Evolutionary conservation across 1,140 invertebrate species (phyloP), one percentile per base, ranked within the genome.

Genomic region (Chironomus striatipennis): DNA sequence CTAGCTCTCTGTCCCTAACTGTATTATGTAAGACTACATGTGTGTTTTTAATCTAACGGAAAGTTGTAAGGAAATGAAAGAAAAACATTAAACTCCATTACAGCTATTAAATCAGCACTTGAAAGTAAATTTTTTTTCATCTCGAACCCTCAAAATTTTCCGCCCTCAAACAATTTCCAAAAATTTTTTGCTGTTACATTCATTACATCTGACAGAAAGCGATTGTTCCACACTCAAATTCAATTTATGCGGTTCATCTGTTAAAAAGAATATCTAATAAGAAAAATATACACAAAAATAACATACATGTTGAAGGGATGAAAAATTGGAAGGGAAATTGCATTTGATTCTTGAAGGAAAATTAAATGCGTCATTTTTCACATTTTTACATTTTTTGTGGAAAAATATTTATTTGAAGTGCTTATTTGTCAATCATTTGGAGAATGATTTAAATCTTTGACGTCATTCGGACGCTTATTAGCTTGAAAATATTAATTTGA

Each of bases 401-500:
- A 34, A 34, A n/a, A 34, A 34, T 34, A 34, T 34, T 34, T 34
- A 34, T 34, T 34, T 34, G 47, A n/a, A n/a, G 12, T 57, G 47
- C n/a, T 57, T n/a, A 57, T 57, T 12, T 57, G 47, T 57, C 47
- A 57, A 34, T 57, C 47, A 57, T 57, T 57, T n/a, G n/a, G 47
- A 57, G 12, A 5, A 57, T 34, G 47, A 15, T n/a, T 12, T n/a
- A 7, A 47, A 10, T 47, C 12, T n/a, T 57, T 57, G 47, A 57
- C 47, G 47, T 57, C 47, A 57, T 57, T 57, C n/a, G 47, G 47
- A 57, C 24, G 24, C 24, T 34, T 34, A 5, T 34, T 34, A 34
- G 24, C 24, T 34, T 34, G 24, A 34, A 34, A 34, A 34, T 34
- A 34, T 34, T 34, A 34, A 2, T 34, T 34, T 34, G 24, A 2